Base-by-base conservation (phyloP, 2,113 vertebrate species). In the Meriones unguiculatus region DNA sequence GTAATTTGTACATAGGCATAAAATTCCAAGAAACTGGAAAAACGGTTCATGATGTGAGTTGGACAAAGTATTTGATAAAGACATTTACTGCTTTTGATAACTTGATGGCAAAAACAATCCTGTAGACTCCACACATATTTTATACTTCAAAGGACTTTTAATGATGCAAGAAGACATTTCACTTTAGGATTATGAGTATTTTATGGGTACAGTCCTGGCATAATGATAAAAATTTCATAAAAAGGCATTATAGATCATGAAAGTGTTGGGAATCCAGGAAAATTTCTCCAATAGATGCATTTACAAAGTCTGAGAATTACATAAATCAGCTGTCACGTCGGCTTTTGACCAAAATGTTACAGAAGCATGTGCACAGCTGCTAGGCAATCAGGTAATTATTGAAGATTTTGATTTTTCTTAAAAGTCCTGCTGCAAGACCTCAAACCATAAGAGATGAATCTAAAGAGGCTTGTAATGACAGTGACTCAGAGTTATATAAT, bases 251-350 rank as follows among this genome's bases (percentile, higher is more conserved):
- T 65, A 24, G 81, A 62, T 65, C 59, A 17, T 92, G 6, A 96
- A 73, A 59, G 76, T 90, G 25, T 84, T 54, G 81, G 2, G 32
- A 14, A 32, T 82, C 28, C 46, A 24, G 3, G 0, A 91, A 94
- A 88, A 35, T 84, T 3, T 69, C 89, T 88, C 41, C 78, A 54
- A 10, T 22, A 22, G 24, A 89, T 57, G 1, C 20, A 81, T 6
- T 72, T 94, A 41, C 67, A 91, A 93, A 86, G n/a, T 81, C 28
- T 89, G 38, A 70, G 25, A 90, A 81, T 89, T 24, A 78, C 38
- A 32, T 69, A 89, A 94, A 90, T 90, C 93, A 32, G 13, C 8
- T 90, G 92, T 92, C 5, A 57, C 9, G 84, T 88, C 30, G 5
- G 89, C 28, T 0, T 92, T 89, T 95, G 32, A n/a, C n/a, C 20